Base-by-base conservation (phyloP, 2,113 vertebrate genomes). In the Hypomesus transpacificus region DNA sequence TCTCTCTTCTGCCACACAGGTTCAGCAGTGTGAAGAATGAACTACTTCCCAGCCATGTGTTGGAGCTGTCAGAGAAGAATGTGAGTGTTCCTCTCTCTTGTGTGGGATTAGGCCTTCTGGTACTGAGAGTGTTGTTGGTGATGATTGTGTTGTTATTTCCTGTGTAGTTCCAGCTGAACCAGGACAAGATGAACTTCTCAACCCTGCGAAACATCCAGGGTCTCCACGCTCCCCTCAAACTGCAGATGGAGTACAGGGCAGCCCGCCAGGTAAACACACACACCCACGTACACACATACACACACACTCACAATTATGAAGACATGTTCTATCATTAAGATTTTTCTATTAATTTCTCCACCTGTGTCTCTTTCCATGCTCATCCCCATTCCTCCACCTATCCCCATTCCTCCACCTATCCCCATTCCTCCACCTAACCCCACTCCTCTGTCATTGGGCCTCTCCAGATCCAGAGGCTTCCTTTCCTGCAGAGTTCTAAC, bases 191-290 rank as follows among this genome's bases (percentile, higher is more conserved):
- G 87, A 96, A 95, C 83, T 93, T 97, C 77, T 90, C 92, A 1
- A 95, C 90, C 0, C 86, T 96, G 84, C 93, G 95, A 83, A 98
- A 96, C 82, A 97, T 96, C 84, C 97, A 96, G 89, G 96, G 96
- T 78, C 89, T 96, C 1, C 95, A 95, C 11, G 95, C 95, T 11
- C 93, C 96, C 0, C 90, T 97, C 22, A 97, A 97, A 82, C 84
- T 98, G 62, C 95, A 98, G 84, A 97, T 98, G 95, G 97, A 98
- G 84, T 95, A 95, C 87, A 94, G 91, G 80, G 95, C 96, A 50
- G 94, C 92, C 18, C 92, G 93, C 87, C 95, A 96, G 94, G 96
- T 96, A 74, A 24, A 61, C 9, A n/a, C 28, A 26, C 11, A 24
- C 61, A 14, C n/a, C n/a, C n/a, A n/a, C n/a, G n/a, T n/a, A 61